Percentiles rank a stretch among this genome's conserved stretches.
phyloP scores from a whole-genome alignment of 2,797 vertebrate species.

The Lophius americanus region DNA sequence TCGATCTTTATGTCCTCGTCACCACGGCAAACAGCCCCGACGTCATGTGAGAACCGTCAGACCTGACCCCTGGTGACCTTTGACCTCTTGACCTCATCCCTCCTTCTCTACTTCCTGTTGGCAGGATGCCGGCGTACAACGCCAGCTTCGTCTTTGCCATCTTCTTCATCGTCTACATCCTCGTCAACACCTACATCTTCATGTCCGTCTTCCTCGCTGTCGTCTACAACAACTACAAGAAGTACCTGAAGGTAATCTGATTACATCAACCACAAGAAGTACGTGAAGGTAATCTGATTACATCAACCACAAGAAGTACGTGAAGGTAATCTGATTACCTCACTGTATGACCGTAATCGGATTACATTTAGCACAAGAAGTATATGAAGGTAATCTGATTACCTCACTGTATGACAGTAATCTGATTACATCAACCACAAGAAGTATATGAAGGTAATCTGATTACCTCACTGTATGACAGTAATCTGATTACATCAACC shows the following conservation, averaged over 20 bases:
- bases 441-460: too few relatives aligned
- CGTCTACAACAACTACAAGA: constrained; percentile 96
- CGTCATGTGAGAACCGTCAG: constrained; percentile 84
- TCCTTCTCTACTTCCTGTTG: constrained; percentile 12
- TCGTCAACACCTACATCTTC: constrained; percentile 95
- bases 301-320: too few relatives aligned
- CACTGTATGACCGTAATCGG: too few relatives aligned
- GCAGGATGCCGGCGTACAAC: constrained; percentile 95
- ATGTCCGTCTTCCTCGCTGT: constrained; percentile 97
- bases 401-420: too few relatives aligned
- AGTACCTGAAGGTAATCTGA: constrained; percentile 89
- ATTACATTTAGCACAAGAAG: too few relatives aligned
- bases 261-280: too few relatives aligned
- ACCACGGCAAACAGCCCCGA: constrained; percentile 95
- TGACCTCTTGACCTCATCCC: background rate
- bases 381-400: too few relatives aligned
- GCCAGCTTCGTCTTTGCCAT: constrained; percentile 84
- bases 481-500: too few relatives aligned
- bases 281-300: too few relatives aligned
- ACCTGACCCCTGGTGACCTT: background rate
- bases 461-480: too few relatives aligned
- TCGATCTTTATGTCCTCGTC: constrained; percentile 93
- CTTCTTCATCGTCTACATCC: constrained; percentile 92
- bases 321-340: too few relatives aligned
- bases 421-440: too few relatives aligned